phyloP scores from a whole-genome alignment of 2,113 vertebrate species.

The Pygoscelis adeliae region DNA sequence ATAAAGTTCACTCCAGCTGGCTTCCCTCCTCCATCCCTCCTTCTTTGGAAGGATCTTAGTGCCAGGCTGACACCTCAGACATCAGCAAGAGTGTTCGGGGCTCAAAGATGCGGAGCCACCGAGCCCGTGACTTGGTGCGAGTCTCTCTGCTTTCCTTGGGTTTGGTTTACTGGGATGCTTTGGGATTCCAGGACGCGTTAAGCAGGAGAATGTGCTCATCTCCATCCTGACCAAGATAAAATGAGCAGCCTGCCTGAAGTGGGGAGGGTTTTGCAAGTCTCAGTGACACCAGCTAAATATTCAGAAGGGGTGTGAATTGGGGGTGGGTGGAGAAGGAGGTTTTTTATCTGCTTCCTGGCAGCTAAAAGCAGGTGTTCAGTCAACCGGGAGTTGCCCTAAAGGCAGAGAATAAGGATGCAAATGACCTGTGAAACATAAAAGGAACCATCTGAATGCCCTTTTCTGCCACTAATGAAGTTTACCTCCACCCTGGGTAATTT shows the following conservation, averaged over 20 bases:
- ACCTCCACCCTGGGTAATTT: constrained; percentile 30
- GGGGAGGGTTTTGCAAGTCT: background rate
- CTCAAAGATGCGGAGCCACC: background rate
- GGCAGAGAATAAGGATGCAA: constrained; percentile 62
- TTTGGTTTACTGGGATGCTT: background rate
- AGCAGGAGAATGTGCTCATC: background rate
- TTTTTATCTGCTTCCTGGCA: constrained; percentile 5
- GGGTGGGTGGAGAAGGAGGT: background rate
- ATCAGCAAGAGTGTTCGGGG: background rate
- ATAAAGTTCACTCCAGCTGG: background rate
- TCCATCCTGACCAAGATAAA: background rate
- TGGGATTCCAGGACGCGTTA: background rate
- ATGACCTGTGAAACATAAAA: constrained; percentile 45
- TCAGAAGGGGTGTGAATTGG: background rate
- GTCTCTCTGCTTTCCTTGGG: background rate
- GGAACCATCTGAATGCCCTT: constrained; percentile 18
- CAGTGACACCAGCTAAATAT: background rate
- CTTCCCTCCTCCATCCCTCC: background rate
- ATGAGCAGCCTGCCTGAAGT: background rate
- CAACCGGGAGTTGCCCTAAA: constrained; percentile 28
- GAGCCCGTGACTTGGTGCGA: background rate
- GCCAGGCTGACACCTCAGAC: background rate
- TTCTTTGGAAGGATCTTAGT: background rate
- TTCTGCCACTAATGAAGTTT: constrained; percentile 1
- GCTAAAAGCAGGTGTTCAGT: constrained; percentile 48